Conservation (phyloP, 2,888 invertebrate species). For the Leucophenga montana region DNA sequence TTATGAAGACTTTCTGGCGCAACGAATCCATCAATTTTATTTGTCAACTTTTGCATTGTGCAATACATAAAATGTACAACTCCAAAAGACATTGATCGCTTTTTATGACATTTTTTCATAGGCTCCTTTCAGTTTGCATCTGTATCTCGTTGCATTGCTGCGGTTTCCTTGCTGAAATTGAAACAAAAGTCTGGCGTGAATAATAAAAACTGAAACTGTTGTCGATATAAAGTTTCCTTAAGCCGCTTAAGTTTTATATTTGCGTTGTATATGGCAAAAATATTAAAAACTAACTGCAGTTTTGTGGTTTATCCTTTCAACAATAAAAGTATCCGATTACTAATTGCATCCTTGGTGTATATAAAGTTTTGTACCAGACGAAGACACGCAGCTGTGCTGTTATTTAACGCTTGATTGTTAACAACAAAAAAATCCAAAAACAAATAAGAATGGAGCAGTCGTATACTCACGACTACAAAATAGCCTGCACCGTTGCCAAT, state of each 20-base stretch:
- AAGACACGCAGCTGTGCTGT: constrained; percentile 15
- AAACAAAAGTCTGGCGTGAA: constrained; percentile 3
- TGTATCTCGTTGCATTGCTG: constrained; percentile 29
- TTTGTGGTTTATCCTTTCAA: constrained; percentile 71
- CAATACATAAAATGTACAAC: too few relatives aligned
- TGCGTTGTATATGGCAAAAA: constrained; percentile 31
- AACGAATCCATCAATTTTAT: constrained; percentile 67
- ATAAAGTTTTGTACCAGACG: background rate
- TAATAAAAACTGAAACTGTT: constrained; percentile 15
- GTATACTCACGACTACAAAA: too few relatives aligned
- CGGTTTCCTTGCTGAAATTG: constrained; percentile 36
- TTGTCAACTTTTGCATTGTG: constrained; percentile 43
- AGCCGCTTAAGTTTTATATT: constrained; percentile 35
- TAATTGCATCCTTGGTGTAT: constrained; percentile 59
- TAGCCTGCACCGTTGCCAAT: too few relatives aligned
- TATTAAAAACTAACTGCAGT: constrained; percentile 37
- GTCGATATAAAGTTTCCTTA: constrained; percentile 34
- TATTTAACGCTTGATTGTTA: background rate
- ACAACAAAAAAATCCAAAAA: too few relatives aligned
- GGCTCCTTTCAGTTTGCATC: background rate
- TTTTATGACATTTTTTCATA: constrained; percentile 38
- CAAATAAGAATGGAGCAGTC: too few relatives aligned
- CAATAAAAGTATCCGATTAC: constrained; percentile 72
- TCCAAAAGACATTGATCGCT: too few relatives aligned
- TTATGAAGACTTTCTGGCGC: constrained; percentile 37